phyloP scores from a whole-genome alignment of 2,113 vertebrate genomes.

The Hyperopisus bebe region DNA sequence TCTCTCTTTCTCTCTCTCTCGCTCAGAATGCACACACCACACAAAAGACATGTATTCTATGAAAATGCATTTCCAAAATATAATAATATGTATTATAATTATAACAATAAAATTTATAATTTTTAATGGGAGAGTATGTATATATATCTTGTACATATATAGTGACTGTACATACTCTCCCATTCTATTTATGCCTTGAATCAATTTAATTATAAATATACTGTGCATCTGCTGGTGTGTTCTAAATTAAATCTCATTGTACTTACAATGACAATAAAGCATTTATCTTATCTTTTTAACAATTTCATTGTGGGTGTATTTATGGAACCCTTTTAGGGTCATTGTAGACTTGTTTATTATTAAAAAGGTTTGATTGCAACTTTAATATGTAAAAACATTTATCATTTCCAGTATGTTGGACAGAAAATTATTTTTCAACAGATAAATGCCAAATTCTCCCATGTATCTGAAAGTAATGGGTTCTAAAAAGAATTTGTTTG shows the following conservation, averaged over 20 bases:
- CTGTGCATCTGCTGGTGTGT: too few relatives aligned
- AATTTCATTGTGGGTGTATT: too few relatives aligned
- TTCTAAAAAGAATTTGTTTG: background rate
- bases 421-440: background rate
- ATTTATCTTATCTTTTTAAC: too few relatives aligned
- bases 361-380: background rate
- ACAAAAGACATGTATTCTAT: background rate
- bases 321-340: too few relatives aligned
- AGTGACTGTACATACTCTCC: too few relatives aligned
- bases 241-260: too few relatives aligned
- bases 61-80: background rate
- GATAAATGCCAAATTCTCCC: background rate
- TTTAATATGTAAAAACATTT: background rate
- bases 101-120: background rate
- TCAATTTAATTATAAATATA: too few relatives aligned
- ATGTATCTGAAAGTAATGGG: background rate
- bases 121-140: too few relatives aligned
- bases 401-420: background rate
- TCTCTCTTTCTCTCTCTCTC: conserved; percentile 36
- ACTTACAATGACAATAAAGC: too few relatives aligned
- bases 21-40: background rate
- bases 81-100: background rate
- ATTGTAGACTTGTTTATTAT: too few relatives aligned
- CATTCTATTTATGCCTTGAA: too few relatives aligned
- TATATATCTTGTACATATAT: too few relatives aligned